Conservation (phyloP, 2,888 invertebrate genomes). For the Girardia tigrina region DNA sequence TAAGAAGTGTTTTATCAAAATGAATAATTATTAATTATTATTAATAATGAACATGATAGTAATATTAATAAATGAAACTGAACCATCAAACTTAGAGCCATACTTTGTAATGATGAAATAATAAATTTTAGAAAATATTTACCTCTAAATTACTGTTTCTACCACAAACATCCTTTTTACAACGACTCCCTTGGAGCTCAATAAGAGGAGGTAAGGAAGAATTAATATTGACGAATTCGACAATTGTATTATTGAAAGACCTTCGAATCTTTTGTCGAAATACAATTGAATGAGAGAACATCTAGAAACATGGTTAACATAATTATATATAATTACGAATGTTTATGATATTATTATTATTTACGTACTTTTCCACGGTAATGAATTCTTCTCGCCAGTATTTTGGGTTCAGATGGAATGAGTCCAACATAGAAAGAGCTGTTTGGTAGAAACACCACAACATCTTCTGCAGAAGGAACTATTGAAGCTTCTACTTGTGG, state of each 20-base stretch:
- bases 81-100: no score
- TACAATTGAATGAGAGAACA: neutral
- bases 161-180: neutral
- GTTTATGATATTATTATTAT: no score
- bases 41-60: no score
- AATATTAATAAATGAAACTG: no score
- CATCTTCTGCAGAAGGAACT: neutral
- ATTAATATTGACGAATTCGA: neutral
- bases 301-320: neutral
- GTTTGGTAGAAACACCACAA: neutral
- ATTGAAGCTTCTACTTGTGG: neutral
- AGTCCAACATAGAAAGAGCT: neutral
- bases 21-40: no score
- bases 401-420: neutral
- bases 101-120: no score
- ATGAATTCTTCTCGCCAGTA: neutral
- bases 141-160: neutral
- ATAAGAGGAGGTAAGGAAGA: neutral
- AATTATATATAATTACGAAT: no score
- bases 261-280: neutral
- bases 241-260: neutral
- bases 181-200: neutral
- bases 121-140: no score
- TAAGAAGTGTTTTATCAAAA: no score
- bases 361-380: neutral